Evolutionary conservation across 2,113 vertebrate species (phyloP), one percentile per base, ranked within the genome.

Genomic region (Petrocephalus zakoni): DNA sequence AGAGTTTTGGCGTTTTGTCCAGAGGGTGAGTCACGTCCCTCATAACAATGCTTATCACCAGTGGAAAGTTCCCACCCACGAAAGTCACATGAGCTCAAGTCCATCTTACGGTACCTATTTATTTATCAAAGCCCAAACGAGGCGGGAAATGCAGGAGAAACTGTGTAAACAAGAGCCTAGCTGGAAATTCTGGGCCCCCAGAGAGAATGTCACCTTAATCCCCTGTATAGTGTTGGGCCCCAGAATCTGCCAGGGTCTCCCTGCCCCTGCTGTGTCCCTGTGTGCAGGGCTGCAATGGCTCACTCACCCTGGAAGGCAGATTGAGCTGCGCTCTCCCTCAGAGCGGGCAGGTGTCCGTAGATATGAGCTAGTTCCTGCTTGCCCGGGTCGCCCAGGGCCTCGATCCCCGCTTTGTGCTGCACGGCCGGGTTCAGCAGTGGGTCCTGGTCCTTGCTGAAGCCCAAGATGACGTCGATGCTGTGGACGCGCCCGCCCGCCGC

Each of bases 401-500:
- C 94, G 7, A 92, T 81, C 78, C 88, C 90, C 87, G 91, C 89
- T 90, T 94, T 95, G 55, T 93, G 91, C 51, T 93, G 83, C 85
- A 91, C 92, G 89, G 47, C 19, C 1, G 94, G 89, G 91, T 91
- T 93, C 34, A 96, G 92, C 90, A 95, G 90, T 85, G 94, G 90
- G 37, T 95, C 94, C 89, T 96, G 95, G 88, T 96, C 95, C 92
- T 96, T 95, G 72, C 94, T 95, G 91, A 96, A 96, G 88, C 96
- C 96, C 72, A 96, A 93, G 88, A 96, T 96, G 93, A 96, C 95
- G 90, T 96, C 95, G 51, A 96, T 96, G 93, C 95, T 96, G 94
- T 96, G 95, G 91, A 96, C 95, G 2, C 92, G 94, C 87, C 94
- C 93, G 29, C 94, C 95, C 9, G 89, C 90, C 34, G 90, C 88